Evolutionary conservation across 2,888 invertebrate species (phyloP), one percentile per base, ranked within the genome.

Genomic region (Epistrophe eligans): DNA sequence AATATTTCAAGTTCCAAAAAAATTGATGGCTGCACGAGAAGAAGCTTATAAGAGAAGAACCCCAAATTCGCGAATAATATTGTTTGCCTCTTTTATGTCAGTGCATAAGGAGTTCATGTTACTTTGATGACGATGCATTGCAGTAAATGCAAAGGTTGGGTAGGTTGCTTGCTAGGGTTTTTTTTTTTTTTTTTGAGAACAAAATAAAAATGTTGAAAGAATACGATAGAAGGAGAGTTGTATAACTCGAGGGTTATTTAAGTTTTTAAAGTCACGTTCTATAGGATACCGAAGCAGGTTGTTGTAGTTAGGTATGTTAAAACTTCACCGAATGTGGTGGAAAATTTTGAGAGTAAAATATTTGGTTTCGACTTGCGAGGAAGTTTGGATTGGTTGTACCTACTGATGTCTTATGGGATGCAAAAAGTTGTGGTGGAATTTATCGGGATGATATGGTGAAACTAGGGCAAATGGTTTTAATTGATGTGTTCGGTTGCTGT

Each of bases 11-110:
- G 57, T 43, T 19, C 28, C 28, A 9, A 57, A 32, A 45, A 35
- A 15, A 66, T 40, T 70, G 57, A 77, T 52, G 66, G 19, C 13
- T 40, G 2, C 73, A 50, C 48, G n/a, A 24, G 28, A 28, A 52
- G 24, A 28, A 45, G 40, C 43, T 64, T 64, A 28, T 48, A 48
- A 15, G 10, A 24, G 10, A 52, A 15, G 10, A 52, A 24, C 24
- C 19, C 13, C n/a, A 13, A 60, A 52, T 24, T 52, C 52, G 38
- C 40, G 38, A 52, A 55, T 66, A 10, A 35, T 32, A 35, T 28
- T 40, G 13, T 35, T 35, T 11, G 52, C 24, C 19, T 52, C 48
- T 67, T 67, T 50, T 50, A 11, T 55, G 48, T 70, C 17, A 38
- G 15, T 52, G 17, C 38, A 38, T 35, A 38, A 32, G 55, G 58